Base-by-base conservation (phyloP, 1,140 invertebrate species). In the Pygmarrhopalites habei region DNA sequence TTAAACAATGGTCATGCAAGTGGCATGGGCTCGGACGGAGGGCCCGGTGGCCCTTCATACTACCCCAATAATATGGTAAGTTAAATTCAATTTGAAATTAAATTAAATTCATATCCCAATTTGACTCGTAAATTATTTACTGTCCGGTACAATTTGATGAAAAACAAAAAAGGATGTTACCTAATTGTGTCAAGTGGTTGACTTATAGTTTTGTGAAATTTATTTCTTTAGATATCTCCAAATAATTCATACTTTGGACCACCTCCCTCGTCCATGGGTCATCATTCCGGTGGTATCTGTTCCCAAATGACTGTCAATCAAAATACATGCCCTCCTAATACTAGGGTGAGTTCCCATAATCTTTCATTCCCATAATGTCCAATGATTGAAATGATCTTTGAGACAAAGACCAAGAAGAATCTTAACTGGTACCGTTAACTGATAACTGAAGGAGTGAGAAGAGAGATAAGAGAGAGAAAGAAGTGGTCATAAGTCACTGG, bases 271-370 rank as follows among this genome's bases (percentile, higher is more conserved):
- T 32, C 52, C 30, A 66, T 68, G 62, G 65, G 69, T 44, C 69
- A 68, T 58, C 69, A 71, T 64, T 68, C 69, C 26, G 69, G 69
- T 51, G 69, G 69, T 19, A 64, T 69, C 55, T 70, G 69, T 49
- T 69, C 66, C 26, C 69, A 70, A 68, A 71, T 71, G 66, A 57
- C 60, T 47, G 49, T 70, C 65, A 70, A 70, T 64, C 69, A 64
- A 51, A 67, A 62, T 59, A 55, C 58, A 23, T 67, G 69, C 61
- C 69, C 69, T 61, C 63, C 62, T 35, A 67, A 66, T 58, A 60
- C 60, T 15, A 64, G 62, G 53, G 67, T 69, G 56, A 69, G 66
- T 44, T 5, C 44, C 17, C n/a, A n/a, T n/a, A n/a, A n/a, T n/a
- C n/a, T n/a, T n/a, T n/a, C n/a, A n/a, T n/a, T n/a, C n/a, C n/a